Conservation (phyloP, 2,113 vertebrate genomes). For the Plestiodon gilberti region DNA sequence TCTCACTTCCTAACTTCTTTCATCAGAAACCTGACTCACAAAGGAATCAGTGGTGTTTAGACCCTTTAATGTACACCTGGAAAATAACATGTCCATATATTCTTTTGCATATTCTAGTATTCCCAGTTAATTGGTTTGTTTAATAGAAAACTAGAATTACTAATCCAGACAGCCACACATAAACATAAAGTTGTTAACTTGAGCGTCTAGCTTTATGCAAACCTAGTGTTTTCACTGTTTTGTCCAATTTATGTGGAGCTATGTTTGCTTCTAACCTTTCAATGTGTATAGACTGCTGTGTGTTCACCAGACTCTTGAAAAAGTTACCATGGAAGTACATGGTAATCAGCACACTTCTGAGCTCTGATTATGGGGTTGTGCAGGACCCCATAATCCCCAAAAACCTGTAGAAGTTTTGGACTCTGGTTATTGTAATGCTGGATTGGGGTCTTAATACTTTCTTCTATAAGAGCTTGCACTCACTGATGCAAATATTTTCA, state of each 20-base stretch:
- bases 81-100: neutral
- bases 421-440: neutral
- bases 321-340: neutral
- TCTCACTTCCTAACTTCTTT: neutral
- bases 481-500: slow-evolving; percentile 22
- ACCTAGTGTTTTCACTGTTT: neutral
- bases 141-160: neutral
- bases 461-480: neutral
- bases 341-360: neutral
- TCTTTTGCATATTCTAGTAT: slow-evolving; percentile 15
- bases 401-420: neutral
- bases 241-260: neutral
- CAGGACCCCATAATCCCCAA: no score
- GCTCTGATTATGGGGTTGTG: slow-evolving; percentile 1
- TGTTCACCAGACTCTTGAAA: slow-evolving; percentile 20
- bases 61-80: neutral
- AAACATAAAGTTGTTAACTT: neutral
- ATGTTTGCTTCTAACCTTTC: neutral
- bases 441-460: neutral
- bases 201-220: slow-evolving; percentile 13
- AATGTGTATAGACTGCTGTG: slow-evolving; percentile 33
- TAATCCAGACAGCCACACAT: neutral
- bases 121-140: neutral
- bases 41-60: neutral
- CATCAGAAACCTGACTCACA: neutral